A percentile compares a stretch with the other conserved stretches of the same genome.
phyloP scores from a whole-genome alignment of 2,113 vertebrate genomes.

The Ptyas mucosa region DNA sequence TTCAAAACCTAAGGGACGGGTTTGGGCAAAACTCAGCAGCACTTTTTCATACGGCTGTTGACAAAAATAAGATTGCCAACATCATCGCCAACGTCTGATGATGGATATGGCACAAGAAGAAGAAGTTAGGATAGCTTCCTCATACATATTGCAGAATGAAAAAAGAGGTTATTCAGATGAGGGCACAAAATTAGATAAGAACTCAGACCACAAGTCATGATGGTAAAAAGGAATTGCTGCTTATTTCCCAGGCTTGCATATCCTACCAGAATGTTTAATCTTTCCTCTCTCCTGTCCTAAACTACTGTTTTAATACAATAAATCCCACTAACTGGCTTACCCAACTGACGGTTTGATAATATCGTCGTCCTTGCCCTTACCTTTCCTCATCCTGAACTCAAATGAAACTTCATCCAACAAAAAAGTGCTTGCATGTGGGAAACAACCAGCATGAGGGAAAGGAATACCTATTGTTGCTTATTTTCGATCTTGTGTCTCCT shows the following conservation, averaged over 20 bases:
- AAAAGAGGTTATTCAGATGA: not conserved
- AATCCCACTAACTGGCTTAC: not conserved
- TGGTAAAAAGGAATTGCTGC: not conserved
- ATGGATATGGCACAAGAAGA: too few species aligned
- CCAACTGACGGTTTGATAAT: not conserved
- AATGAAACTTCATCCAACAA: not conserved
- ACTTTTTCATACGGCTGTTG: too few species aligned
- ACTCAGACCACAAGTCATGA: not conserved
- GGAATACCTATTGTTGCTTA: not conserved
- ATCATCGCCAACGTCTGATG: too few species aligned
- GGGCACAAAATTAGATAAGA: not conserved
- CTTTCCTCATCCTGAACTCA: not conserved
- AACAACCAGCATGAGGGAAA: not conserved
- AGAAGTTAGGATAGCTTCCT: not conserved
- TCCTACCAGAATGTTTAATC: not conserved
- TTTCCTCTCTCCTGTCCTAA: not conserved
- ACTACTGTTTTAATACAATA: not conserved
- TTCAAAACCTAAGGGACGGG: too few species aligned
- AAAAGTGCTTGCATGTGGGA: not conserved
- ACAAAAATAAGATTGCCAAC: too few species aligned
- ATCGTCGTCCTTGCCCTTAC: not conserved
- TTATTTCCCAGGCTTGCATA: not conserved
- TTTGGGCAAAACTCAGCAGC: too few species aligned
- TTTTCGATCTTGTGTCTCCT: not conserved
- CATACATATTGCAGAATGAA: not conserved